phyloP scores from a whole-genome alignment of 2,797 vertebrate genomes.

The Rousettus madagascariensis region DNA sequence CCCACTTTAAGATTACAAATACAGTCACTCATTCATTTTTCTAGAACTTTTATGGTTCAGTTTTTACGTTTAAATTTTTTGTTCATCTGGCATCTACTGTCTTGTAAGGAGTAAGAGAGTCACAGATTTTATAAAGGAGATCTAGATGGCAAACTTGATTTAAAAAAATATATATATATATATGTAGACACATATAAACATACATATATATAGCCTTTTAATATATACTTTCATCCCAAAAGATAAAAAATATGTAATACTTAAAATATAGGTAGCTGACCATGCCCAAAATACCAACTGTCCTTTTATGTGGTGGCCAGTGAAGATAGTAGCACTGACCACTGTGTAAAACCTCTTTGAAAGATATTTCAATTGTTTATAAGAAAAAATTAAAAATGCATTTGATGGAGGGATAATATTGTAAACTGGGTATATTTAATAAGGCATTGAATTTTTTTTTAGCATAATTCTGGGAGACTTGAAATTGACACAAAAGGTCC shows the following conservation, averaged over 20 bases:
- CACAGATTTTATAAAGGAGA: neutral
- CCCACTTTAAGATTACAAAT: neutral
- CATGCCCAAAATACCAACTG: neutral
- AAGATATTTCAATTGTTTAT: neutral
- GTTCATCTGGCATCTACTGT: neutral
- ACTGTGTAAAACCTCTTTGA: neutral
- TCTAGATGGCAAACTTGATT: neutral
- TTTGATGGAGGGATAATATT: neutral
- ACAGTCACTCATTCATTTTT: constrained; percentile 7
- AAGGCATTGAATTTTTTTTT: neutral
- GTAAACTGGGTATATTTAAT: neutral
- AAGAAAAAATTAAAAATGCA: neutral
- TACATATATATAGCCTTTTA: neutral
- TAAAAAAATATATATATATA: no score
- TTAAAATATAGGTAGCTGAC: neutral
- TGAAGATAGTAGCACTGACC: neutral
- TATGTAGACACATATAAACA: no score
- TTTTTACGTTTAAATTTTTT: constrained; percentile 18
- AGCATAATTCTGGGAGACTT: neutral
- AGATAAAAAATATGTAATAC: neutral
- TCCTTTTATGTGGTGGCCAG: neutral
- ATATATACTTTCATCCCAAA: neutral
- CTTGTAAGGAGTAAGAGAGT: neutral
- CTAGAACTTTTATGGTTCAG: neutral
- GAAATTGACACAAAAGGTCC: neutral